Base-by-base conservation (phyloP, 2,888 invertebrate species). In the Nipponacmea schrenckii region DNA sequence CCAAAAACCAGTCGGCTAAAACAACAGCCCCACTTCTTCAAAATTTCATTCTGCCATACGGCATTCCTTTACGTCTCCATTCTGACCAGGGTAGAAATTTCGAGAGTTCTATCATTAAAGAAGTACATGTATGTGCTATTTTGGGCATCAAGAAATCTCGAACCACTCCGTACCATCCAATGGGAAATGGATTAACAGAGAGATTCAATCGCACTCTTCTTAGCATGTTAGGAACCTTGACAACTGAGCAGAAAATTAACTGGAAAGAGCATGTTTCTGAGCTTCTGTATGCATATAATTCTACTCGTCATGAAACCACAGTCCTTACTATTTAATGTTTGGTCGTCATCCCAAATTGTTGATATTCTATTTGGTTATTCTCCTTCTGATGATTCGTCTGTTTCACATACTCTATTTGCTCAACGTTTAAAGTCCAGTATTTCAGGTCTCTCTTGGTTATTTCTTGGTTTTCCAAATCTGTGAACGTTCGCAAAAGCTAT, bases 151-250 rank as follows among this genome's bases (percentile, higher is more conserved):
- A 20, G 5, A 76, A 76, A 62, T 64, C 68, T 0, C 50, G 73
- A 15, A 75, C 78, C 0, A 72, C 75, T 50, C 70, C 72, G 24
- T 77, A 77, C 44, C 78, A 78, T 70, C 78, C 77, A 0, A 69
- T 69, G 50, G 77, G 78, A 5, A 79, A 77, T 71, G 79, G 75
- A 3, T 62, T 67, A 26, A 62, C 71, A 45, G n/a, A n/a, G n/a
- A 44, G 20, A 17, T n/a, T n/a, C n/a, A n/a, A n/a, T n/a, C n/a
- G n/a, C n/a, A n/a, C n/a, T n/a, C n/a, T n/a, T n/a, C n/a, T n/a
- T 46, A 24, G 45, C 67, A n/a, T 65, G 39, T 39, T n/a, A 44
- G n/a, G 8, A 24, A 20, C 8, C 45, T 20, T 46, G 46, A 7
- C 12, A 65, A 39, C 66, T 14, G 20, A 26, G 4, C 70, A 69